Percentiles rank a stretch among this genome's conserved stretches.
Evolutionary conservation across 2,113 vertebrate species (phyloP).

Genomic region (Pycnonotus jocosus): DNA sequence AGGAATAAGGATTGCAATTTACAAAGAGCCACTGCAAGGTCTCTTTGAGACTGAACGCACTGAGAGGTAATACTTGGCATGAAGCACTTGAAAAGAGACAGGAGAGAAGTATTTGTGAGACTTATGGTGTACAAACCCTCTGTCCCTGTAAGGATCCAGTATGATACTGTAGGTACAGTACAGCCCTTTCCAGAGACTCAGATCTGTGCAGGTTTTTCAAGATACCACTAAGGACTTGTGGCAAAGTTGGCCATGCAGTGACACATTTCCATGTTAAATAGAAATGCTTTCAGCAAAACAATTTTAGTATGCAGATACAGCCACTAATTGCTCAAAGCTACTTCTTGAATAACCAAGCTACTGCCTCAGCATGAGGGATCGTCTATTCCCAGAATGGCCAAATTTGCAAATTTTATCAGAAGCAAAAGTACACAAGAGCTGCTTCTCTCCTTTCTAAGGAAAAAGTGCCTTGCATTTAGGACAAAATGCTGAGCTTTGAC

Average conservation of each 20-base stretch:
- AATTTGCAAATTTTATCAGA: not conserved
- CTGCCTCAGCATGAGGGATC: not conserved
- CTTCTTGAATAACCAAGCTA: conserved; percentile 8
- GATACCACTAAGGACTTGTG: not conserved
- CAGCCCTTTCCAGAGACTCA: not conserved
- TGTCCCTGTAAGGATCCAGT: not conserved
- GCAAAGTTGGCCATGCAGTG: not conserved
- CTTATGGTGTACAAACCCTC: not conserved
- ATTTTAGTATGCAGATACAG: not conserved
- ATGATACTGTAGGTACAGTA: not conserved
- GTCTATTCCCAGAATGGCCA: not conserved
- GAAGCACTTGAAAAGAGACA: not conserved
- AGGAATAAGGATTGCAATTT: not conserved
- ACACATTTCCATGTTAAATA: conserved; percentile 22
- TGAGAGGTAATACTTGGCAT: not conserved
- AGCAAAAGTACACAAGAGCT: not conserved
- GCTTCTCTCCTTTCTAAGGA: not conserved
- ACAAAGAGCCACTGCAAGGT: not conserved
- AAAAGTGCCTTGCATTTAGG: not conserved
- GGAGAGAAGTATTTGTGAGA: not conserved
- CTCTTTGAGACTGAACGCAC: not conserved
- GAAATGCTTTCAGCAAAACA: not conserved
- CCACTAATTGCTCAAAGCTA: conserved; percentile 1
- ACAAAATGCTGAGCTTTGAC: not conserved
- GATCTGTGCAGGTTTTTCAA: not conserved